These are phyloP conservation scores for Calyptomena viridis DNA, from an alignment of 2,113 vertebrate species.

Conservation along the genomic window DNA sequence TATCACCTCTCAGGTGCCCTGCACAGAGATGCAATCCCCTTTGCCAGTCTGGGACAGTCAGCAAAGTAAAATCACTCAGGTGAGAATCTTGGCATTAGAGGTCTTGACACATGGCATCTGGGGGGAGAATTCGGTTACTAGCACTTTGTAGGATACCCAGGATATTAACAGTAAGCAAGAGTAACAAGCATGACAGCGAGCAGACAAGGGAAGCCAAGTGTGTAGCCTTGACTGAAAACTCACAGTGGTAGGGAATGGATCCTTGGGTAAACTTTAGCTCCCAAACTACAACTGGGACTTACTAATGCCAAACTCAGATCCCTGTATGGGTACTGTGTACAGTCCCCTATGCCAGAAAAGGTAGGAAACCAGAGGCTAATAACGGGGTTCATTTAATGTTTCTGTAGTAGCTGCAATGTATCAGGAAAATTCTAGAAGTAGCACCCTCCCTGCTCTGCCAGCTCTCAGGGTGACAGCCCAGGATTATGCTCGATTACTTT, in stretches of 20 bases:
- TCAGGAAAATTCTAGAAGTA: background rate
- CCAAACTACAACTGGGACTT: background rate
- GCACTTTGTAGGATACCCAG: background rate
- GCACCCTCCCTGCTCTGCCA: background rate
- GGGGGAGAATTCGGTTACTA: background rate
- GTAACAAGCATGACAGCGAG: background rate
- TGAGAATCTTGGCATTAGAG: background rate
- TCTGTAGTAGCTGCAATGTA: background rate
- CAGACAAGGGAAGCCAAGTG: background rate
- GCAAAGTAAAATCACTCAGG: background rate
- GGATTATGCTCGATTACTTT: conserved; percentile 16
- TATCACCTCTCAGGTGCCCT: background rate
- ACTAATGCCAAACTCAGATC: no score
- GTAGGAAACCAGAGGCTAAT: background rate
- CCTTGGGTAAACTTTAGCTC: background rate
- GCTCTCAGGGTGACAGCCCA: background rate
- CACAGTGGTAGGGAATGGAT: background rate
- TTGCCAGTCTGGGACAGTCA: background rate
- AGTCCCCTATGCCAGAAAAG: background rate
- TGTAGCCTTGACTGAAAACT: background rate
- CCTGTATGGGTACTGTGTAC: rapidly evolving
- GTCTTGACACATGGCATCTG: background rate
- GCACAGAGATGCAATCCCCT: background rate
- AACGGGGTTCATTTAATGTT: background rate
- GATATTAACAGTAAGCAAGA: background rate